Evolutionary conservation across 2,113 vertebrate genomes (phyloP).

Genomic region (Tonatia bakeri): DNA sequence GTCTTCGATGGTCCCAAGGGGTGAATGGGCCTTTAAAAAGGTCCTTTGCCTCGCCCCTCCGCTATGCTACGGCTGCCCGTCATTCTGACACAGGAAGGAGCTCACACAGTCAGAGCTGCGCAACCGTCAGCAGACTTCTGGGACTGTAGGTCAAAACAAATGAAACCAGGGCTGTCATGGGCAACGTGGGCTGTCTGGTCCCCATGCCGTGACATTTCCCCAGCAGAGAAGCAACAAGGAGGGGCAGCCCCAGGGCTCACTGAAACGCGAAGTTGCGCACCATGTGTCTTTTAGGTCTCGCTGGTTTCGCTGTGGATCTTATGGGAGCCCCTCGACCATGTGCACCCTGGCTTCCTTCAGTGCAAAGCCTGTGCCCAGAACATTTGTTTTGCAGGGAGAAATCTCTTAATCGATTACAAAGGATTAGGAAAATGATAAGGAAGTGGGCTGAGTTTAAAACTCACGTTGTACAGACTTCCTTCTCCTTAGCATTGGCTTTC

Average conservation of each 20-base stretch:
- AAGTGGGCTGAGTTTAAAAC: neutral
- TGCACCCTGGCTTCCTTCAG: neutral
- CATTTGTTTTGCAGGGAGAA: neutral
- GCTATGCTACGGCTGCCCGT: neutral
- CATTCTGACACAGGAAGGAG: neutral
- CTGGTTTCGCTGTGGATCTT: neutral
- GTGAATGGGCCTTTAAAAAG: neutral
- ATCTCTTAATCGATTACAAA: neutral
- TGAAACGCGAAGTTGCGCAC: too few species aligned
- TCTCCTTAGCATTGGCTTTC: neutral
- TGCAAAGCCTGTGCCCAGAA: neutral
- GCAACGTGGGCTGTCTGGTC: neutral
- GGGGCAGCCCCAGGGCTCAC: too few species aligned
- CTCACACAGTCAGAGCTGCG: neutral
- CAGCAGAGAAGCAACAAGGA: neutral
- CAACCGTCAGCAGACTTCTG: neutral
- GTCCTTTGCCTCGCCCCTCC: fast-evolving
- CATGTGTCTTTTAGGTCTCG: neutral
- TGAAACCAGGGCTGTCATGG: neutral
- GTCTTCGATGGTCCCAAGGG: neutral
- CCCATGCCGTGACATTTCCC: neutral
- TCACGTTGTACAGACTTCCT: neutral
- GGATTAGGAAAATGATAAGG: neutral
- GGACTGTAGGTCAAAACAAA: neutral
- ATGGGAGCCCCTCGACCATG: fast-evolving